Evolutionary conservation across 2,797 vertebrate species (phyloP), one percentile per base, ranked within the genome.

Genomic region (Onychomys arenicola): DNA sequence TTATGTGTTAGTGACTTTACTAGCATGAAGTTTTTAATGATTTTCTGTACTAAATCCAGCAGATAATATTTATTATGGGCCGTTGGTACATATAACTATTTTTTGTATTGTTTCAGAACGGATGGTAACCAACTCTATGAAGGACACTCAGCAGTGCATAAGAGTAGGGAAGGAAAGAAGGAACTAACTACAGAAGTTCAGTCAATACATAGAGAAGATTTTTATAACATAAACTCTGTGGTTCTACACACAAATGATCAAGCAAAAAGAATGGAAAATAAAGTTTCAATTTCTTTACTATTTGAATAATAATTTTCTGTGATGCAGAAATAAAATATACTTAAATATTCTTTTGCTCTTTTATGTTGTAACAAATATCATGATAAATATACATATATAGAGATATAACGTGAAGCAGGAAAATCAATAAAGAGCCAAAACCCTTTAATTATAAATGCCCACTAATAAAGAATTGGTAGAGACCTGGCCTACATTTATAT

Each of bases 371-470:
- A 77, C 16, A 92, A 93, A 91, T 83, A 84, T 84, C 87, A 2
- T 61, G 12, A 84, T 49, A n/a, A n/a, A 57, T 84, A 40, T 81
- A 93, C 37, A 34, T 83, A 94, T n/a, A n/a, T n/a, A n/a, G n/a
- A n/a, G n/a, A 95, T 77, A 16, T 78, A 61, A 57, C 2, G 65
- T 14, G 25, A 95, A 73, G 67, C 27, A 37, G n/a, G 40, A 93
- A 97, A 94, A 86, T 77, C 78, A 91, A 88, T 65, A 92, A 84
- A 76, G 61, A 75, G 40, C 83, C 76, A 91, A 94, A 86, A 77
- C 32, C 29, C 52, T 14, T 95, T 75, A 73, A 75, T 90, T 78
- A 88, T 71, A 86, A 97, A 88, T 86, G 61, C 29, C 12, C 10
- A 32, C 11, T 88, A 88, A 81, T 65, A 82, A 89, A 67, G 10